Percentiles rank a stretch among this genome's conserved stretches.
These are phyloP conservation scores for Labrus mixtus DNA, from an alignment of 2,113 vertebrate species.

Conservation along the genomic window DNA sequence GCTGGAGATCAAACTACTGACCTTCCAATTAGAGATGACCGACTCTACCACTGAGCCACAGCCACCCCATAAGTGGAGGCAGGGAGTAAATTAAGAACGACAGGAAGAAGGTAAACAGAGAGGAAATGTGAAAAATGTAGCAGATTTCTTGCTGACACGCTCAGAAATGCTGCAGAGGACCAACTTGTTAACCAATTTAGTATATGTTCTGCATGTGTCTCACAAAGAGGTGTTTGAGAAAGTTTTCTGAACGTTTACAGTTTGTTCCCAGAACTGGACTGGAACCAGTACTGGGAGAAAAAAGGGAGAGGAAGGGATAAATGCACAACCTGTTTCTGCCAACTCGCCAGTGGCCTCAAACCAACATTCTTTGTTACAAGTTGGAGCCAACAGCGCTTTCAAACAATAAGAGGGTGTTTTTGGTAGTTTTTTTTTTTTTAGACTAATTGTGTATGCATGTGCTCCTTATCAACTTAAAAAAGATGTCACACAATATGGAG, in stretches of 20 bases:
- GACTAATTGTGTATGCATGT: slow-evolving; percentile 28
- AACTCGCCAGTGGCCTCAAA: slow-evolving; percentile 58
- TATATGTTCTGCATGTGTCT: slow-evolving; percentile 3
- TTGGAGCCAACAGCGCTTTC: slow-evolving; percentile 40
- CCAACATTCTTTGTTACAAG: slow-evolving; percentile 44
- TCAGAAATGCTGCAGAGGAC: slow-evolving; percentile 24
- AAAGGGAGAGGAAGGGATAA: slow-evolving; percentile 31
- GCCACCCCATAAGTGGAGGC: too few species aligned
- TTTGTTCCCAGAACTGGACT: slow-evolving; percentile 44
- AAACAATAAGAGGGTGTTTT: slow-evolving; percentile 45
- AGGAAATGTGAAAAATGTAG: slow-evolving; percentile 1
- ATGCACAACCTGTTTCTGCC: slow-evolving; percentile 54
- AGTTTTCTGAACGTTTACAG: slow-evolving; percentile 11
- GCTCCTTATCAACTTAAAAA: slow-evolving; percentile 23
- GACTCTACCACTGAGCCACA: too few species aligned
- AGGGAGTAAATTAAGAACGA: too few species aligned
- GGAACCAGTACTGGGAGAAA: slow-evolving; percentile 20
- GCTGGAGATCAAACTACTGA: too few species aligned
- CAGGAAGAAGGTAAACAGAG: neutral
- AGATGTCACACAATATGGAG: neutral
- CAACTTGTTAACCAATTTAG: slow-evolving; percentile 20
- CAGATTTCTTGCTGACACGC: slow-evolving; percentile 44
- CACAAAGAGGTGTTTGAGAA: slow-evolving; percentile 22
- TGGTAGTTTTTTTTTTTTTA: slow-evolving; percentile 7
- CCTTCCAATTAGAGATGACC: too few species aligned